Conservation (phyloP, 2,113 vertebrate species). For the Mobula birostris region DNA sequence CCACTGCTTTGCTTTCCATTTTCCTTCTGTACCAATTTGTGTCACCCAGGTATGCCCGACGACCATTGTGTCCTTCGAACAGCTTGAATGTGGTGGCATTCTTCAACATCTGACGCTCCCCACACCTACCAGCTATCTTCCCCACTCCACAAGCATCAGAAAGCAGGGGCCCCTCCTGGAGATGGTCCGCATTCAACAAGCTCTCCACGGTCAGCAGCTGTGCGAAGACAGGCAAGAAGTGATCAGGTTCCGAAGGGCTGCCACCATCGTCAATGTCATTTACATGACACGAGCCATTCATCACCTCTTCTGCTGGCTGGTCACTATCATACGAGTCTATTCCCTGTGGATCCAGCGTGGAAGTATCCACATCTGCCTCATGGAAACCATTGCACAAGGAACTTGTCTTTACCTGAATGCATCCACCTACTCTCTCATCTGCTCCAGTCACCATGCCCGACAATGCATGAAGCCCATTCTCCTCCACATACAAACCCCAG, state of each 20-base stretch:
- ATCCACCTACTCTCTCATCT: background rate
- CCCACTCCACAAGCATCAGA: constrained; percentile 58
- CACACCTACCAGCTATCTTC: constrained; percentile 58
- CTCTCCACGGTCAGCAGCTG: constrained; percentile 54
- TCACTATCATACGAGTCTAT: constrained; percentile 49
- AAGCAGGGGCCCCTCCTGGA: constrained; percentile 68
- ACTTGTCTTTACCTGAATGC: constrained; percentile 43
- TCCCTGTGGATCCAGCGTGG: constrained; percentile 48
- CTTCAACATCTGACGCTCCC: constrained; percentile 61
- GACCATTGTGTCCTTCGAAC: constrained; percentile 46
- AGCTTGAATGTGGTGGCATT: constrained; percentile 62
- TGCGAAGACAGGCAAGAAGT: constrained; percentile 57
- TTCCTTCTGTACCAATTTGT: constrained; percentile 59
- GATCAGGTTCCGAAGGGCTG: constrained; percentile 55
- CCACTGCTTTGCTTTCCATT: constrained; percentile 84
- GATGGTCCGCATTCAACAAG: constrained; percentile 55
- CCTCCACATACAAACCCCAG: constrained; percentile 53
- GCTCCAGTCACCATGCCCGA: constrained; percentile 46
- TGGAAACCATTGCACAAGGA: constrained; percentile 69
- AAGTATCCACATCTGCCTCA: constrained; percentile 51
- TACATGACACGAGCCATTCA: constrained; percentile 54
- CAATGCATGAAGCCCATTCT: constrained; percentile 59
- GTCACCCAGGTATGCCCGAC: constrained; percentile 57
- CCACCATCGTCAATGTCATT: constrained; percentile 45
- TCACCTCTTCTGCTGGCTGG: constrained; percentile 48